These are phyloP conservation scores for Apotomis betuletana DNA, from an alignment of 2,888 invertebrate species.

Conservation along the genomic window DNA sequence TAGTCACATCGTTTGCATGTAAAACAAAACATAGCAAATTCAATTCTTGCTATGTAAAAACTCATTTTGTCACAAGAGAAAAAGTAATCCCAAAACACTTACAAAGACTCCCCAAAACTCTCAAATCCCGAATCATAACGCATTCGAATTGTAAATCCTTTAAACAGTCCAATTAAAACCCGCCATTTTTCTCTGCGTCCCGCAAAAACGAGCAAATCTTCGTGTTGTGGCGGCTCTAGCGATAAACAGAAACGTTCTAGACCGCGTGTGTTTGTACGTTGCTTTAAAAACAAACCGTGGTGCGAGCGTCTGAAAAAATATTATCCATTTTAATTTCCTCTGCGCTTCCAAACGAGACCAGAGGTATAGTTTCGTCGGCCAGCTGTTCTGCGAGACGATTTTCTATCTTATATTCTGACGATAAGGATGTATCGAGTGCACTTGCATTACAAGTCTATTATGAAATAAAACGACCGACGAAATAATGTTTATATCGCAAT, in stretches of 20 bases:
- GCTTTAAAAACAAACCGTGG: constrained; percentile 48
- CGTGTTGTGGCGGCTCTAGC: constrained; percentile 30
- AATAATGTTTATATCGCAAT: neutral
- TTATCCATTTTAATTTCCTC: constrained; percentile 58
- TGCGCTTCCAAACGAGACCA: constrained; percentile 22
- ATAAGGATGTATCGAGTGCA: constrained; percentile 12
- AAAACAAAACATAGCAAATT: neutral
- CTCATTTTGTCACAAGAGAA: neutral
- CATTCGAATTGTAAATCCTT: constrained; percentile 38
- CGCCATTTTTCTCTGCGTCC: constrained; percentile 29
- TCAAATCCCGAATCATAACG: constrained; percentile 32
- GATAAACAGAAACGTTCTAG: constrained; percentile 38
- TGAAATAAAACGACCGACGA: constrained; percentile 3
- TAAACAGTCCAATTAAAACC: constrained; percentile 39
- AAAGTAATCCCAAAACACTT: neutral
- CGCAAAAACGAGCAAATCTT: constrained; percentile 39
- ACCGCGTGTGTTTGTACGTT: constrained; percentile 44
- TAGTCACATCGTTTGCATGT: neutral
- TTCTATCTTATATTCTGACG: neutral
- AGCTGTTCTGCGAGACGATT: neutral
- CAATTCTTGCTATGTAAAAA: neutral
- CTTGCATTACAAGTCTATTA: constrained; percentile 8
- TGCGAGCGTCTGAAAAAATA: constrained; percentile 49
- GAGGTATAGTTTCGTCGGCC: constrained; percentile 1
- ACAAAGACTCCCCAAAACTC: neutral